Conservation (phyloP, 2,888 invertebrate species). For the Flexamia atlantica region DNA sequence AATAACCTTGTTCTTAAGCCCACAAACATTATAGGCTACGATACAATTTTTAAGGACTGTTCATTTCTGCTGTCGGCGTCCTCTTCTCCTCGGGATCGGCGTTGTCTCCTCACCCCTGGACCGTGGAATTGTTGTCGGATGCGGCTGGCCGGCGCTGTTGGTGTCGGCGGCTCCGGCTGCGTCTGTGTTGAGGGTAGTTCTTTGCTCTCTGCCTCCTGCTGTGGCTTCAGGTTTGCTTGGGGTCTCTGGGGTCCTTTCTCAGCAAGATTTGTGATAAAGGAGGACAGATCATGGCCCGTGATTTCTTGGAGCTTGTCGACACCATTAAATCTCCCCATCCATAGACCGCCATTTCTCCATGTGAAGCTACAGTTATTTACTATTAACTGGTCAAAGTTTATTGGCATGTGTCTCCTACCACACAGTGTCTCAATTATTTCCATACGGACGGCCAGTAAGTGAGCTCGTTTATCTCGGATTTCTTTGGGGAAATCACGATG, state of each 20-base stretch:
- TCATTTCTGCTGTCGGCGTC: too few species aligned
- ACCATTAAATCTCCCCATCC: constrained; percentile 11
- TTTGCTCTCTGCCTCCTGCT: not conserved
- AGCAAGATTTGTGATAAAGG: not conserved
- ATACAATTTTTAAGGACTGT: too few species aligned
- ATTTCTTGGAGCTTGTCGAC: not conserved
- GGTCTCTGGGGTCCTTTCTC: not conserved
- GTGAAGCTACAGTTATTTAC: constrained; percentile 4
- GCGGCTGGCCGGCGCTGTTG: too few species aligned
- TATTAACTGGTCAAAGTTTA: constrained; percentile 27
- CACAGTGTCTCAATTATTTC: constrained; percentile 16
- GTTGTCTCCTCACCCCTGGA: too few species aligned
- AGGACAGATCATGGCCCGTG: not conserved
- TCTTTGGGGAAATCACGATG: constrained; percentile 27
- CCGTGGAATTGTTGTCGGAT: too few species aligned
- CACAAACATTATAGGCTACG: too few species aligned
- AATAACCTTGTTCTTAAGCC: too few species aligned
- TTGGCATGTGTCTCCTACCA: not conserved
- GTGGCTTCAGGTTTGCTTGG: not conserved
- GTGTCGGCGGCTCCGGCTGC: too few species aligned
- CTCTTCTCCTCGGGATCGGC: too few species aligned
- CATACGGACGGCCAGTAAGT: constrained; percentile 3
- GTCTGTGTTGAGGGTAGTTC: too few species aligned
- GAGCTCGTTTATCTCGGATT: not conserved
- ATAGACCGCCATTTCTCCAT: not conserved